These are phyloP conservation scores for Sebastolobus alascanus DNA, from an alignment of 2,797 vertebrate species.

Conservation along the genomic window DNA sequence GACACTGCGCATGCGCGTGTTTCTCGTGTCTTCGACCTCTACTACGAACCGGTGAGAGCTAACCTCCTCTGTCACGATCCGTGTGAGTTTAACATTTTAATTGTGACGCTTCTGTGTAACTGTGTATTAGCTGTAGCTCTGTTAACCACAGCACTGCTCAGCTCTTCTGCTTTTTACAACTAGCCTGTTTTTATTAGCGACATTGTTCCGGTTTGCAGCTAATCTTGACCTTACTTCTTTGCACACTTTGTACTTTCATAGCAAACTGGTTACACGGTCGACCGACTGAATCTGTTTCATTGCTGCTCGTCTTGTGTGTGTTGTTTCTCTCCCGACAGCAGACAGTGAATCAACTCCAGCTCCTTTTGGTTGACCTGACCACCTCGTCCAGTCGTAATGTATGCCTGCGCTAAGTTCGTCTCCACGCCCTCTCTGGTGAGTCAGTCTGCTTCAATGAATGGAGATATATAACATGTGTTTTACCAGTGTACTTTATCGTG, in stretches of 20 bases:
- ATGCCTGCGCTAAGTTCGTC: slow-evolving; percentile 88
- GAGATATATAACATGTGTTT: not conserved
- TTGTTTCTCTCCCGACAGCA: slow-evolving; percentile 15
- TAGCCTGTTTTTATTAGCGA: slow-evolving; percentile 4
- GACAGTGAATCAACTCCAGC: slow-evolving; percentile 24
- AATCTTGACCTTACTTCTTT: slow-evolving; percentile 69
- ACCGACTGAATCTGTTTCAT: accelerated
- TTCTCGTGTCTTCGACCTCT: slow-evolving; percentile 80
- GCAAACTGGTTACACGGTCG: accelerated
- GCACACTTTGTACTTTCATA: slow-evolving; percentile 8
- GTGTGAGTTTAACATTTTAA: not conserved
- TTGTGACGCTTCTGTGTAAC: accelerated
- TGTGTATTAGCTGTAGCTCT: not conserved
- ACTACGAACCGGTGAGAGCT: slow-evolving; percentile 68
- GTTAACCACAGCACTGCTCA: accelerated
- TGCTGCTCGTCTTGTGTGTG: not conserved
- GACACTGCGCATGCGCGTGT: slow-evolving; percentile 60
- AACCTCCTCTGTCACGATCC: slow-evolving; percentile 14
- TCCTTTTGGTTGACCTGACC: slow-evolving; percentile 63
- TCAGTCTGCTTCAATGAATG: slow-evolving; percentile 77
- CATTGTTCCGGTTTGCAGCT: slow-evolving; percentile 22
- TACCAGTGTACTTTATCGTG: accelerated
- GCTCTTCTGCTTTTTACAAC: not conserved
- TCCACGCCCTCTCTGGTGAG: slow-evolving; percentile 88
- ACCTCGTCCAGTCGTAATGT: slow-evolving; percentile 76